Evolutionary conservation across 2,797 vertebrate genomes (phyloP).

Genomic region (Lithobates sylvaticus): DNA sequence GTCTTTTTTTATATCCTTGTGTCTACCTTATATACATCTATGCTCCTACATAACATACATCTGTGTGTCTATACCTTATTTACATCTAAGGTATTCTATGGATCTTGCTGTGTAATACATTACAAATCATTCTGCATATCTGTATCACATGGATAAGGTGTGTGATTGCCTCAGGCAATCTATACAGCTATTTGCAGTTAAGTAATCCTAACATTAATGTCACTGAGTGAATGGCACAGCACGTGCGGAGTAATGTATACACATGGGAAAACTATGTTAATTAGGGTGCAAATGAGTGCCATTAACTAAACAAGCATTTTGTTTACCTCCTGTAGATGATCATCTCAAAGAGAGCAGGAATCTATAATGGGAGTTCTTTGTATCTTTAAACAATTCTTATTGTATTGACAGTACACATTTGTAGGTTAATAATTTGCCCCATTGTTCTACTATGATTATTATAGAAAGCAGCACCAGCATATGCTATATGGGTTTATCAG

Average conservation of each 20-base stretch:
- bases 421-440: not conserved
- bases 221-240: not conserved
- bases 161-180: not conserved
- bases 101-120: not conserved
- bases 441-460: not conserved
- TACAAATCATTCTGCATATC: no score
- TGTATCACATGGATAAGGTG: not conserved
- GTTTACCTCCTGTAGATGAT: not conserved
- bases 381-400: not conserved
- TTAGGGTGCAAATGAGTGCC: not conserved
- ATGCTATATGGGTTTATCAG: no score
- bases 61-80: no score
- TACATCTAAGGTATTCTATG: not conserved
- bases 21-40: no score
- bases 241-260: not conserved
- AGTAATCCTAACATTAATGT: not conserved
- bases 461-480: no score
- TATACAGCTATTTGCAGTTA: not conserved
- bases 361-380: not conserved
- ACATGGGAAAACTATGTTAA: not conserved
- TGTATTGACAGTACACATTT: not conserved
- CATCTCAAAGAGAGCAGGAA: not conserved
- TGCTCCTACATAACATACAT: no score
- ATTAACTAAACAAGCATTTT: not conserved
- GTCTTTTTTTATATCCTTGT: no score